Conservation (phyloP, 2,888 invertebrate species). For the Artemia sinica region DNA sequence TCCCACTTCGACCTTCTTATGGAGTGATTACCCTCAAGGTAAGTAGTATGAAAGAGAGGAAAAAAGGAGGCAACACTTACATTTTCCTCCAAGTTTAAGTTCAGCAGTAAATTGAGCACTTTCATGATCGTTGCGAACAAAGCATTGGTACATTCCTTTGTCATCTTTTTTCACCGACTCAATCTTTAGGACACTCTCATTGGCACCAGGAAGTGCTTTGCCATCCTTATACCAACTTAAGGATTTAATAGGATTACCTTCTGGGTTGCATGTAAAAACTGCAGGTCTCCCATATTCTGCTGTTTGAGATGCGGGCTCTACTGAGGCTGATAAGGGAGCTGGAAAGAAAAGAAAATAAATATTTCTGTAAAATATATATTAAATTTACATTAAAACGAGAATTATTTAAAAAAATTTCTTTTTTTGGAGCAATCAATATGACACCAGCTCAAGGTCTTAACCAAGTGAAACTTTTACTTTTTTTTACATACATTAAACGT, state of each 20-base stretch:
- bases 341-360: constrained; percentile 24
- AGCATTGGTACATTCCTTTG: constrained; percentile 93
- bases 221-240: constrained; percentile 86
- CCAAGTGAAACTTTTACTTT: no score
- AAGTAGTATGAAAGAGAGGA: no score
- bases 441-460: not conserved
- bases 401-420: not conserved
- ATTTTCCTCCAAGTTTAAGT: constrained; percentile 77
- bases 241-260: constrained; percentile 68
- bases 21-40: no score
- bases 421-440: not conserved
- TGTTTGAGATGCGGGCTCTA: constrained; percentile 77
- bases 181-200: constrained; percentile 60
- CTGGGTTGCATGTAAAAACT: constrained; percentile 72
- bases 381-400: not conserved
- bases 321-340: constrained; percentile 68
- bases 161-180: constrained; percentile 81
- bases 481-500: no score
- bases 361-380: not conserved
- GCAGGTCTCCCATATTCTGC: constrained; percentile 85
- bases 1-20: no score
- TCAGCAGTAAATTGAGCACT: constrained; percentile 83
- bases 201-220: constrained; percentile 54
- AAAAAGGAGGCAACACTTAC: constrained; percentile 35
- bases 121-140: constrained; percentile 78